Evolutionary conservation across 2,797 vertebrate species (phyloP).

Genomic region (Otolemur crassicaudatus): DNA sequence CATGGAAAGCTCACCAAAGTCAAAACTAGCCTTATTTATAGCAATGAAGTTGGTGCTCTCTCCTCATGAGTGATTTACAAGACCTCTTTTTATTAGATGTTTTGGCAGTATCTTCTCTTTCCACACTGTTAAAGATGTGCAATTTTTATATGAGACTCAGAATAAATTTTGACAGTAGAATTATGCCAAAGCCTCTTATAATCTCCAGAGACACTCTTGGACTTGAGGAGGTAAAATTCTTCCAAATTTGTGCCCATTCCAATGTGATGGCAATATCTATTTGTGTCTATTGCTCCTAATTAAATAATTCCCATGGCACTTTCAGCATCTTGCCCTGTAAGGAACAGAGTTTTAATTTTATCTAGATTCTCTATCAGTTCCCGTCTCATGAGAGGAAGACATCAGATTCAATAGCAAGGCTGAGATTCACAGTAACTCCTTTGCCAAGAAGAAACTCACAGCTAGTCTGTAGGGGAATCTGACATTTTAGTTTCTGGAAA

Average conservation of each 20-base stretch:
- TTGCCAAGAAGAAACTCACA: constrained; percentile 34
- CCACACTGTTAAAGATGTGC: neutral
- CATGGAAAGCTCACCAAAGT: neutral
- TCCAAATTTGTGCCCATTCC: neutral
- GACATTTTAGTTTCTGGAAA: constrained; percentile 44
- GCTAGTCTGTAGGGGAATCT: constrained; percentile 31
- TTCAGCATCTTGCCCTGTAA: constrained; percentile 17
- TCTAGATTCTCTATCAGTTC: neutral
- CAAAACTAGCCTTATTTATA: neutral
- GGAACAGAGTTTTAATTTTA: constrained; percentile 59
- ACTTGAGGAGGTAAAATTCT: constrained; percentile 22
- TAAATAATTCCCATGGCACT: constrained; percentile 17
- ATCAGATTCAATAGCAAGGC: neutral
- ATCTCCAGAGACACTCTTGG: neutral
- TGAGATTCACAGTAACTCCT: neutral
- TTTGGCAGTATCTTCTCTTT: neutral
- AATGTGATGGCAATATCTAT: neutral
- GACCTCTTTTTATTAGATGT: neutral
- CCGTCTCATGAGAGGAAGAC: neutral
- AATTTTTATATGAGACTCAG: constrained; percentile 15
- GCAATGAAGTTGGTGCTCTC: neutral
- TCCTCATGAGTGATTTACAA: neutral
- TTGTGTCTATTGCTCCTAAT: neutral
- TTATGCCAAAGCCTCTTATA: neutral
- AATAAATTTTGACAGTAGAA: constrained; percentile 22